These are phyloP conservation scores for Heliconius ismenius DNA, from an alignment of 2,888 invertebrate species.

Conservation along the genomic window DNA sequence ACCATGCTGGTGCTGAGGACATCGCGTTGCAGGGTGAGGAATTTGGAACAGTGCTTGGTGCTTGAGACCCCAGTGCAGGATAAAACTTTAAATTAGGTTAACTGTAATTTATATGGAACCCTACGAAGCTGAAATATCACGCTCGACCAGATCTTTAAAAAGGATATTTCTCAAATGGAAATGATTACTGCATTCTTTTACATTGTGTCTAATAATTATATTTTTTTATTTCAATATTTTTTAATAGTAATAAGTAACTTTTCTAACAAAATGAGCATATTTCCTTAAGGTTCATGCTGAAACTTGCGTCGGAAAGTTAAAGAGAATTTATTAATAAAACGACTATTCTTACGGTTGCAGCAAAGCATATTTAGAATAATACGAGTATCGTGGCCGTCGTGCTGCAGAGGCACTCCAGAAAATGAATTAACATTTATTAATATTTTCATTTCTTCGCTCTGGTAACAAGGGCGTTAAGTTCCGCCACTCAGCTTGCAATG, in stretches of 20 bases:
- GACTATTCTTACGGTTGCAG: too few relatives aligned
- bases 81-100: neutral
- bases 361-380: too few relatives aligned
- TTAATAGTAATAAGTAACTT: too few relatives aligned
- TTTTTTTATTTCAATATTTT: neutral
- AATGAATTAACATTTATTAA: too few relatives aligned
- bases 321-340: too few relatives aligned
- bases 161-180: slow-evolving; percentile 2
- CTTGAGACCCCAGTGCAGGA: neutral
- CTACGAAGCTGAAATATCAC: neutral
- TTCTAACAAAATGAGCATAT: too few relatives aligned
- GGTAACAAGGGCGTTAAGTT: neutral
- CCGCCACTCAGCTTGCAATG: neutral
- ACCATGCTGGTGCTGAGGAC: too few relatives aligned
- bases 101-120: neutral
- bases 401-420: too few relatives aligned
- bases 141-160: neutral
- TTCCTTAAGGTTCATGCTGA: too few relatives aligned
- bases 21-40: too few relatives aligned
- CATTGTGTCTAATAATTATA: neutral
- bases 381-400: too few relatives aligned
- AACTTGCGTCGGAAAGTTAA: too few relatives aligned
- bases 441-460: neutral
- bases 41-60: neutral
- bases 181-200: neutral